These are phyloP conservation scores for Lanistes nyassanus DNA, from an alignment of 1,140 invertebrate species.

Conservation along the genomic window DNA sequence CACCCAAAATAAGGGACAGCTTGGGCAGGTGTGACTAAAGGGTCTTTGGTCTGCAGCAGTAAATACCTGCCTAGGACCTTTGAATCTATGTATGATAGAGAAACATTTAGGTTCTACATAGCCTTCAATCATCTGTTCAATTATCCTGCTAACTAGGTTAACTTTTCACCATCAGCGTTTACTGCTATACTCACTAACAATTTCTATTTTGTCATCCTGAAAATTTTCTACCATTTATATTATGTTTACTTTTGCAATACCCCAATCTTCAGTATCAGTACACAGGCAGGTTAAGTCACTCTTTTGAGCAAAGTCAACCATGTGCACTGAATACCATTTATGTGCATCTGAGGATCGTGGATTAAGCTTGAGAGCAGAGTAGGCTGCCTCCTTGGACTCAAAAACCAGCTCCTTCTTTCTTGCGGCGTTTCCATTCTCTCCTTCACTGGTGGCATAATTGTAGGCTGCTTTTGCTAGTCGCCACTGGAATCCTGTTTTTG, in stretches of 20 bases:
- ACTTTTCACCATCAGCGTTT: background rate
- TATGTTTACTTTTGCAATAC: too few species aligned
- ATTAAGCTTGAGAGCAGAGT: slow-evolving; percentile 71
- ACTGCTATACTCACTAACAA: background rate
- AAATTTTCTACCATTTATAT: background rate
- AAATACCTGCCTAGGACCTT: too few species aligned
- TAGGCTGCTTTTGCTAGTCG: slow-evolving; percentile 75
- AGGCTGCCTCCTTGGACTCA: slow-evolving; percentile 74
- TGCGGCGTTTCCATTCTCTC: slow-evolving; percentile 67
- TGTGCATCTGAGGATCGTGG: slow-evolving; percentile 73
- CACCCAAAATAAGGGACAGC: too few species aligned
- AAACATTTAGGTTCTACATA: too few species aligned
- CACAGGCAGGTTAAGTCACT: background rate
- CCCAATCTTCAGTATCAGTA: too few species aligned
- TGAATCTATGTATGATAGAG: too few species aligned
- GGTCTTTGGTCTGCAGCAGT: too few species aligned
- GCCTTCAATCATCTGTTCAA: too few species aligned
- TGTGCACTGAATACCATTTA: slow-evolving; percentile 78
- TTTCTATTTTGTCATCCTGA: background rate
- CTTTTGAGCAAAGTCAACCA: background rate
- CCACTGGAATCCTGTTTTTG: slow-evolving; percentile 72
- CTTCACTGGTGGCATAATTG: slow-evolving; percentile 68
- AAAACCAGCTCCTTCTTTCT: slow-evolving; percentile 70
- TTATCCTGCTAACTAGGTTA: background rate
- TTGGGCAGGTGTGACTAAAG: too few species aligned